Percentiles rank a stretch among this genome's conserved stretches.
These are phyloP conservation scores for Pelobates fuscus DNA, from an alignment of 2,113 vertebrate species.

Conservation along the genomic window DNA sequence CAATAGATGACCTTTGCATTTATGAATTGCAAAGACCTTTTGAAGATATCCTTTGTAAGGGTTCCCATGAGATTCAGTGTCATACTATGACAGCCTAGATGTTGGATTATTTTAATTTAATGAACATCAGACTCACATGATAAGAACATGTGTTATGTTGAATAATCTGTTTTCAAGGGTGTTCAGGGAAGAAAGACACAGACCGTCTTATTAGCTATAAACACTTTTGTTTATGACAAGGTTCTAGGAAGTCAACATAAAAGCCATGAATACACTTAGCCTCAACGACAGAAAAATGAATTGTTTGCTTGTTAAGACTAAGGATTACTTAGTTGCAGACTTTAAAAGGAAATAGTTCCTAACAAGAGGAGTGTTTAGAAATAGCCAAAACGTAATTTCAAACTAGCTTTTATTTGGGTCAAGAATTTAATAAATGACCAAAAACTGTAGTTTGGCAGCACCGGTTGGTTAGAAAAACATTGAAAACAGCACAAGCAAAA, in stretches of 20 bases:
- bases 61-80: neutral
- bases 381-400: neutral
- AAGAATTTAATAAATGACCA: neutral
- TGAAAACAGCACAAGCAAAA: neutral
- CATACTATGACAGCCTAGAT: neutral
- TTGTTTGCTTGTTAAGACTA: neutral
- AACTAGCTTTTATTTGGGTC: neutral
- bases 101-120: neutral
- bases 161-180: neutral
- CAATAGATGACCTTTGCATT: neutral
- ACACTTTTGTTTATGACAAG: too few species aligned
- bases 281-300: neutral
- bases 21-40: neutral
- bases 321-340: too few species aligned
- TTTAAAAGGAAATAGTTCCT: neutral
- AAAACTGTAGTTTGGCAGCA: neutral
- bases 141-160: neutral
- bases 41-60: neutral
- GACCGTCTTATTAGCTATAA: too few species aligned
- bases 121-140: neutral
- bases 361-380: too few species aligned
- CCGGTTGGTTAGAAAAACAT: neutral
- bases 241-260: neutral
- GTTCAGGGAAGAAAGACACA: neutral
- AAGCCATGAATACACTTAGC: neutral